Base-by-base conservation (phyloP, 2,113 vertebrate species). In the Heliornis fulica region DNA sequence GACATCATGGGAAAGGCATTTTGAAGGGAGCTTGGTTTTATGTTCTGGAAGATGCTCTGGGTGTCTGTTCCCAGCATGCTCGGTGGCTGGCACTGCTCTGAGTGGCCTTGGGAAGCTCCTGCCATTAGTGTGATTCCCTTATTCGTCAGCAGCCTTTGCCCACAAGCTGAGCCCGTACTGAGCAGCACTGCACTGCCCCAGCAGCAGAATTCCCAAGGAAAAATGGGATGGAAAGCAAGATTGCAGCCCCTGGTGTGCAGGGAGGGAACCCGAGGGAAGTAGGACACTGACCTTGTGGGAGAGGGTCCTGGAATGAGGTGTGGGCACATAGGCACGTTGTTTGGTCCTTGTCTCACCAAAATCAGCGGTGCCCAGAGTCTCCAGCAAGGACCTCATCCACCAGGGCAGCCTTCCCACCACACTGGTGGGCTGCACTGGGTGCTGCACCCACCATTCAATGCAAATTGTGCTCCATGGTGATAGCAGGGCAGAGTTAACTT, bases 281-380 rank as follows among this genome's bases (percentile, higher is more conserved):
- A 94, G 34, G 19, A 34, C 18, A 26, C 66, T 34, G 77, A 15
- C 2, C 13, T 25, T 0, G 0, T 32, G 53, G 34, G 21, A 77
- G 17, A 32, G 46, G 41, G n/a, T 48, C 51, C 65, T 23, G 56
- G 43, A 63, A 54, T 9, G 41, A 59, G 43, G 7, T 31, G 32
- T 0, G 8, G 32, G 14, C 20, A 16, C 5, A 15, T 3, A 7
- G 68, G 15, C 3, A 10, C 48, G 36, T 11, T 11, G 2, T 2
- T 32, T 22, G 51, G 19, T 19, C 2, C 19, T 71, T 83, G 57
- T 13, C 46, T 79, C 76, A 36, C 23, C 38, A 79, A 71, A 89
- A 32, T 9, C 23, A 45, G 18, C 21, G 41, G 4, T 56, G n/a
- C 6, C 31, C 54, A 61, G 36, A 38, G 36, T 7, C 59, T 48